Evolutionary conservation across 2,888 invertebrate genomes (phyloP).

Genomic region (Eretmocerus hayati): DNA sequence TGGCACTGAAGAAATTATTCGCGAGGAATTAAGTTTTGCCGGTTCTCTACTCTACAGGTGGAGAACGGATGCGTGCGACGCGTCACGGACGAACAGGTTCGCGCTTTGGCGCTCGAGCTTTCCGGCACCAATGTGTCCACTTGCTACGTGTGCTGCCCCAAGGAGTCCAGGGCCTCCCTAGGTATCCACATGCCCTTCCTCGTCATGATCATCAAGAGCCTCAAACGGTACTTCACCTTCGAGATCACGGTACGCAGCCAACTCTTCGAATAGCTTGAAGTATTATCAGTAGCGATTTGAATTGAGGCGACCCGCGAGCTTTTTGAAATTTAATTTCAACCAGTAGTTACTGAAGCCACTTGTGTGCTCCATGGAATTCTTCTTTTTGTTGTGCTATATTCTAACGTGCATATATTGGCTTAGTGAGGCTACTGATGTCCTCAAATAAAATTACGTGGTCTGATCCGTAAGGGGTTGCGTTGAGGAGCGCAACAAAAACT

Average conservation of each 20-base stretch:
- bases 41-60: too few species aligned
- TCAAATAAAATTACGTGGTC: too few species aligned
- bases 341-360: too few species aligned
- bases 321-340: too few species aligned
- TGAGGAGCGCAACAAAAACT: too few species aligned
- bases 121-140: conserved; percentile 92
- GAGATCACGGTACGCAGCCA: conserved; percentile 81
- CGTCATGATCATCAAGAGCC: conserved; percentile 92
- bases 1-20: too few species aligned
- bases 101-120: conserved; percentile 86
- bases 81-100: conserved; percentile 90
- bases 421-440: too few species aligned
- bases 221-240: conserved; percentile 93
- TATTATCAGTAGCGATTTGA: background rate
- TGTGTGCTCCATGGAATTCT: too few species aligned
- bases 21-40: too few species aligned
- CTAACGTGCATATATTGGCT: too few species aligned
- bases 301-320: background rate
- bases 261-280: background rate
- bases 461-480: too few species aligned
- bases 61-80: conserved; percentile 91
- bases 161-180: conserved; percentile 81
- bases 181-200: conserved; percentile 90
- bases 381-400: too few species aligned
- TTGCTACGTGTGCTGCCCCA: conserved; percentile 86